Evolutionary conservation across 2,113 vertebrate genomes (phyloP).

Genomic region (Rhinolophus ferrumequinum): DNA sequence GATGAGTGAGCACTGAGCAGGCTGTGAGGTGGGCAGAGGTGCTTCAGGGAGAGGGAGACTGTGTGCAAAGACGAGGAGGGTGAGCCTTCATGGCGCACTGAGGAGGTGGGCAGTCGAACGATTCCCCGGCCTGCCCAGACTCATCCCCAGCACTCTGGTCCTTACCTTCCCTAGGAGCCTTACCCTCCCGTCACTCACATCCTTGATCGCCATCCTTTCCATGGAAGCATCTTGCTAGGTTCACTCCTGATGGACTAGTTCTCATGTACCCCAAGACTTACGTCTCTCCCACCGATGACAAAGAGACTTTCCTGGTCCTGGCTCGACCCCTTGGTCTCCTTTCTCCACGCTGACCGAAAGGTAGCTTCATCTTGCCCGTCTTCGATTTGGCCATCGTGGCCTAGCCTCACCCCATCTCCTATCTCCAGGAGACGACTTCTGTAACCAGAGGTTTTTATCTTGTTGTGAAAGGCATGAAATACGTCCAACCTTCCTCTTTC

Average conservation of each 20-base stretch:
- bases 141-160: neutral
- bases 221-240: neutral
- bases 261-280: neutral
- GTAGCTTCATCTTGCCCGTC: too few species aligned
- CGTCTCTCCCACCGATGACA: too few species aligned
- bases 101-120: neutral
- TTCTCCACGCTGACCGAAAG: too few species aligned
- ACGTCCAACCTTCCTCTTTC: too few species aligned
- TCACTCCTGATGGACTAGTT: neutral
- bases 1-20: neutral
- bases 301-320: neutral
- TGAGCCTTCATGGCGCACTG: too few species aligned
- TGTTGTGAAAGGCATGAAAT: too few species aligned
- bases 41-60: neutral
- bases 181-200: neutral
- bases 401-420: too few species aligned
- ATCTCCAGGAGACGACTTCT: too few species aligned
- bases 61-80: neutral
- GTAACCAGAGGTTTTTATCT: too few species aligned
- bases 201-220: neutral
- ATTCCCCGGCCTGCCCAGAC: too few species aligned
- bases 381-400: neutral
- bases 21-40: accelerated
- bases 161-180: neutral
- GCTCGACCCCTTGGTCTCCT: neutral